Evolutionary conservation across 2,113 vertebrate species (phyloP).

Genomic region (Phalacrocorax aristotelis): DNA sequence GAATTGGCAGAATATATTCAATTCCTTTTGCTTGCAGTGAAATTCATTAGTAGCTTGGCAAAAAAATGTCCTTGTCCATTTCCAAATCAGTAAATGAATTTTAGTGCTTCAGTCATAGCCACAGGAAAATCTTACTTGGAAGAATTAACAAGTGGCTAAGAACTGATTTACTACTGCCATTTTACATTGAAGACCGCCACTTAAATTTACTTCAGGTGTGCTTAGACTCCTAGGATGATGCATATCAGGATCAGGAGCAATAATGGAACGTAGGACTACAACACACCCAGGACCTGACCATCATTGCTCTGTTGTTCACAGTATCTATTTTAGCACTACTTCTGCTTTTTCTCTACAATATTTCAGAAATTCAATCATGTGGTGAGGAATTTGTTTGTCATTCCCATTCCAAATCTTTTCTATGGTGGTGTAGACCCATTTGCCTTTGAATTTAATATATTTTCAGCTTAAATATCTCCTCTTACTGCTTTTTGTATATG

Average conservation of each 20-base stretch:
- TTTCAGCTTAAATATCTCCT: neutral
- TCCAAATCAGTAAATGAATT: neutral
- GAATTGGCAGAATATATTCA: neutral
- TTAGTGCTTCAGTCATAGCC: neutral
- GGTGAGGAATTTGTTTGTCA: neutral
- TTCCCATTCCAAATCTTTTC: neutral
- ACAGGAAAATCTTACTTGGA: neutral
- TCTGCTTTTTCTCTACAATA: neutral
- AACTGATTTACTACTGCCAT: neutral
- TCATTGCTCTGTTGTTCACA: neutral
- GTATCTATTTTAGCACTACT: neutral
- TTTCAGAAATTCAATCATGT: neutral
- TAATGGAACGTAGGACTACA: neutral
- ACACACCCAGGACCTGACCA: neutral
- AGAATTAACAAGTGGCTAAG: neutral
- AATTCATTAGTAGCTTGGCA: slow-evolving; percentile 3
- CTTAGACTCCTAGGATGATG: neutral
- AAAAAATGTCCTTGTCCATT: neutral
- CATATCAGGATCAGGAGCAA: neutral
- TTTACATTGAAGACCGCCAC: neutral
- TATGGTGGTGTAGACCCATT: neutral
- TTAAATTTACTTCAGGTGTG: neutral
- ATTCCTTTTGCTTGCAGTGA: slow-evolving; percentile 1
- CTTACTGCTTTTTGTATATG: neutral
- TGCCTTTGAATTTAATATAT: neutral